These are phyloP conservation scores for Pachycephus smyrnensis DNA, from an alignment of 2,888 invertebrate species.

Conservation along the genomic window DNA sequence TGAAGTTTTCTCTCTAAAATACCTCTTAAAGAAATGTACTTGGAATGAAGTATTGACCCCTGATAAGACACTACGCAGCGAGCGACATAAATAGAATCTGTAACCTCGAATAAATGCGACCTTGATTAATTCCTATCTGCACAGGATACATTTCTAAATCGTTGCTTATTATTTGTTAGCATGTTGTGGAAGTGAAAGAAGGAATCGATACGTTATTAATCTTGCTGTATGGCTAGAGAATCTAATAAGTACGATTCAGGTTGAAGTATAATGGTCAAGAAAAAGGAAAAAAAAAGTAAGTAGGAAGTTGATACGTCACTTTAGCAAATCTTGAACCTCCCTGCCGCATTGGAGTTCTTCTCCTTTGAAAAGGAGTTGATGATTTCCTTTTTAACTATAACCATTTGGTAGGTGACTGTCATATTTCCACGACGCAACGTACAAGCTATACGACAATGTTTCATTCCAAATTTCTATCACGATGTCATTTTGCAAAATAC, in stretches of 20 bases:
- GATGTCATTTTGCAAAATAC: not conserved
- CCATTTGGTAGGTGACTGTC: not conserved
- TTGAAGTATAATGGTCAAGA: not conserved
- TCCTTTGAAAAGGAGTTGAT: not conserved
- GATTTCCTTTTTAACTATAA: not conserved
- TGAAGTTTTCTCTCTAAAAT: not conserved
- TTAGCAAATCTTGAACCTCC: not conserved
- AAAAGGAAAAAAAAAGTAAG: not conserved
- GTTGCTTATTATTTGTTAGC: not conserved
- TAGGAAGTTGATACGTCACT: not conserved
- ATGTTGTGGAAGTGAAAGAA: not conserved
- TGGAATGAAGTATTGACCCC: conserved; percentile 5
- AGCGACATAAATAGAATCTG: not conserved
- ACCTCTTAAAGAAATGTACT: not conserved
- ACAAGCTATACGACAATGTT: not conserved
- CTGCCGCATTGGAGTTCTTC: not conserved
- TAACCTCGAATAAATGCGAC: not conserved
- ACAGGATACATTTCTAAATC: not conserved
- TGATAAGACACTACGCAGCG: not conserved
- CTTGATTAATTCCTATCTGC: not conserved
- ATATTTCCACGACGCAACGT: too few relatives aligned
- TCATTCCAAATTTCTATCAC: not conserved
- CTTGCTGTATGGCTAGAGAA: too few relatives aligned
- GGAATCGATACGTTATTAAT: not conserved
- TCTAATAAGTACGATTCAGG: not conserved